Percentiles rank a stretch among this genome's conserved stretches.
phyloP scores from a whole-genome alignment of 2,113 vertebrate species.

The Euleptes europaea region DNA sequence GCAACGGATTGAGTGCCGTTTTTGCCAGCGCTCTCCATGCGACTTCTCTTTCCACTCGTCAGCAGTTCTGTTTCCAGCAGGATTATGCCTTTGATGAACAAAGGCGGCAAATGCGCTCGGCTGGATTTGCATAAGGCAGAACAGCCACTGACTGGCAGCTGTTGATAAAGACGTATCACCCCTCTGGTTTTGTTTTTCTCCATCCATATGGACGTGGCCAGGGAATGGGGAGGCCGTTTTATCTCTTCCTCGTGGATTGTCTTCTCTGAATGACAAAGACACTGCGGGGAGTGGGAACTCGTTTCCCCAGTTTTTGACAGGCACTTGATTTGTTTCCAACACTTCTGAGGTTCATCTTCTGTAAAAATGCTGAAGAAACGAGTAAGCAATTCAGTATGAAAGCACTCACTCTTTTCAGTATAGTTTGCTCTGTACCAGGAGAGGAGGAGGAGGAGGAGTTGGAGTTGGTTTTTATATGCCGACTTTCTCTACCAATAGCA shows the following conservation, averaged over 20 bases:
- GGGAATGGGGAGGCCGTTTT: constrained; percentile 34
- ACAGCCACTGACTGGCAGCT: constrained; percentile 44
- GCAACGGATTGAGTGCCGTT: constrained; percentile 4
- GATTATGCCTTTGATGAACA: constrained; percentile 34
- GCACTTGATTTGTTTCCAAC: constrained; percentile 49
- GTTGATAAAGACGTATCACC: constrained; percentile 61
- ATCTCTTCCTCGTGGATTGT: constrained; percentile 52
- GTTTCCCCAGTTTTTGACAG: not conserved
- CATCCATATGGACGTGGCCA: constrained; percentile 4
- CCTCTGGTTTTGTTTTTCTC: constrained; percentile 53
- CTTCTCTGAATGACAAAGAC: constrained; percentile 33
- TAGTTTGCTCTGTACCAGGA: constrained; percentile 6
- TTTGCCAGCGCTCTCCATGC: not conserved
- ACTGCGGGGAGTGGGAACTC: not conserved
- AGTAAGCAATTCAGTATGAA: constrained; percentile 16
- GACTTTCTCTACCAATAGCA: too few relatives aligned
- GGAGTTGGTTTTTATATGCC: too few relatives aligned
- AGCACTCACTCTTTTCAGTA: constrained; percentile 19
- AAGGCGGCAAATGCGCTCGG: constrained; percentile 19
- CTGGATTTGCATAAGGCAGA: constrained; percentile 43
- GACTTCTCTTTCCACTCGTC: constrained; percentile 16
- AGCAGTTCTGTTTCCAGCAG: constrained; percentile 53
- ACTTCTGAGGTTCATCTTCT: constrained; percentile 42
- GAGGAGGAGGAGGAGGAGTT: too few relatives aligned
- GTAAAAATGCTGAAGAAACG: constrained; percentile 34